A percentile compares a stretch with the other conserved stretches of the same genome.
Evolutionary conservation across 2,888 invertebrate genomes (phyloP).

Genomic region (Neoitamus cyanurus): DNA sequence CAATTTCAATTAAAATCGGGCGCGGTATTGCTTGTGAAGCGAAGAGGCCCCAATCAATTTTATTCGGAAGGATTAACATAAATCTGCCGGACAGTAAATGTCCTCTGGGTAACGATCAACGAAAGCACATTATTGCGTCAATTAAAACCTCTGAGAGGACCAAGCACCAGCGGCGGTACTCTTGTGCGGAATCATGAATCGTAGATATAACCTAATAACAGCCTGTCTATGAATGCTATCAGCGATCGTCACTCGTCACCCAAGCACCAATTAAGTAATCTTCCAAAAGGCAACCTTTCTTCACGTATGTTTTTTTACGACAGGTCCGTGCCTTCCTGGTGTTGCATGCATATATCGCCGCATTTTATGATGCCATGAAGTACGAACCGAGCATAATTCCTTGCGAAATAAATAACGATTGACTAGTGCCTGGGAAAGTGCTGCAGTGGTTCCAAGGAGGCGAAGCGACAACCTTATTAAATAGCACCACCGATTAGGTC

Average conservation of each 20-base stretch:
- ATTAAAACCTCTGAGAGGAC: not conserved
- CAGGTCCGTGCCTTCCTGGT: not conserved
- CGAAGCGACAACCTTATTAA: not conserved
- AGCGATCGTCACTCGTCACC: not conserved
- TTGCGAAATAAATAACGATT: constrained; percentile 17
- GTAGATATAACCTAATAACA: not conserved
- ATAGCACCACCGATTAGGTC: not conserved
- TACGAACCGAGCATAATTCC: not conserved
- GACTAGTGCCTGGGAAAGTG: not conserved
- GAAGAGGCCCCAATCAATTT: not conserved
- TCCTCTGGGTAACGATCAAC: not conserved
- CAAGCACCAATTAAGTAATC: not conserved
- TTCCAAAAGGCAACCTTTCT: not conserved
- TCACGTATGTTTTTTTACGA: constrained; percentile 26
- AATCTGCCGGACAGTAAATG: not conserved
- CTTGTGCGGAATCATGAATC: not conserved
- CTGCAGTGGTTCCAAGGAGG: not conserved
- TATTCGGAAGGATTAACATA: not conserved
- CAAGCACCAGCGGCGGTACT: not conserved
- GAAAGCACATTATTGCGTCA: not conserved
- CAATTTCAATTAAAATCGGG: not conserved
- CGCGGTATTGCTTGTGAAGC: not conserved
- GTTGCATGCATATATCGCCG: not conserved
- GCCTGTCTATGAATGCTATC: not conserved
- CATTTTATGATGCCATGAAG: constrained; percentile 8